phyloP scores from a whole-genome alignment of 1,140 invertebrate genomes.

The Bombus sibiricus region DNA sequence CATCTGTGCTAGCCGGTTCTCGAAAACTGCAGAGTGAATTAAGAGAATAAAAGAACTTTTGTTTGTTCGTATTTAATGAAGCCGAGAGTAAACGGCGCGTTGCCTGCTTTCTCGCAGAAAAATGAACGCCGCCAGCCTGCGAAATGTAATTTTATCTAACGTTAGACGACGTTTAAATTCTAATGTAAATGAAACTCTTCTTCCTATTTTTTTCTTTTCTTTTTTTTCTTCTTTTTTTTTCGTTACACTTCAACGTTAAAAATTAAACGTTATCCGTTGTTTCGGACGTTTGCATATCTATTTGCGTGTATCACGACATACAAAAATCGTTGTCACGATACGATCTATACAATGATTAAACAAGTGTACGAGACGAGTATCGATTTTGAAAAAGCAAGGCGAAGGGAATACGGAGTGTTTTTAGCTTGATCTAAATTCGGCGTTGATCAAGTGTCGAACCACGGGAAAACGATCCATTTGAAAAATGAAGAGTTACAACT shows the following conservation, averaged over 20 bases:
- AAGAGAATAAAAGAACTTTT: background rate
- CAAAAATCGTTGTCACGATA: background rate
- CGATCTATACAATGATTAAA: background rate
- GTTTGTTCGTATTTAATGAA: background rate
- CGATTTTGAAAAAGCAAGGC: background rate
- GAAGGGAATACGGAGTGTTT: background rate
- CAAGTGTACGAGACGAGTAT: background rate
- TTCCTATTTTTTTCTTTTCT: too few species aligned
- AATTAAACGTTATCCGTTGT: background rate
- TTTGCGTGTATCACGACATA: background rate
- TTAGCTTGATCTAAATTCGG: background rate
- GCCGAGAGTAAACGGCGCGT: background rate
- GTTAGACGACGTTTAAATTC: background rate
- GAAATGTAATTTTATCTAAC: background rate
- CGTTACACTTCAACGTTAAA: background rate
- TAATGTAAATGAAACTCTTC: background rate
- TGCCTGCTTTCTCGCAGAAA: background rate
- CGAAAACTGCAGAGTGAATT: slow-evolving; percentile 2
- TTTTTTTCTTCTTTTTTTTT: background rate
- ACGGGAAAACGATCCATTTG: slow-evolving; percentile 17
- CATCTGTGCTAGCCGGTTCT: background rate
- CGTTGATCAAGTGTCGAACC: slow-evolving; percentile 2
- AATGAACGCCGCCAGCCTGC: background rate
- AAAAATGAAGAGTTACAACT: slow-evolving; percentile 42
- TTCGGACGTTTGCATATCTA: background rate